phyloP scores from a whole-genome alignment of 1,140 invertebrate species.

The Cydia pomonella region DNA sequence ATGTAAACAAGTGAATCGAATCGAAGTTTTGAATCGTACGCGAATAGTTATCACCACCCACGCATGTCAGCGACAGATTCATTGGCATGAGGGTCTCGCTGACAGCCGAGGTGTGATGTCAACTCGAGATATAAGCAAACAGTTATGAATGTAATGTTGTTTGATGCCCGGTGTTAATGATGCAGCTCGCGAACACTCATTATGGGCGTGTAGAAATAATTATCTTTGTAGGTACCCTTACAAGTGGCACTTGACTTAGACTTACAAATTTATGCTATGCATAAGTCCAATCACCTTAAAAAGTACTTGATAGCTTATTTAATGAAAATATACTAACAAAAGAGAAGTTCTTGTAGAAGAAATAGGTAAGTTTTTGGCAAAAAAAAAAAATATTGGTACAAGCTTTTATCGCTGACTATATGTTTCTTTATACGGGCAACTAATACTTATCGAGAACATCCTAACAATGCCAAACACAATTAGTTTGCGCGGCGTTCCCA shows the following conservation, averaged over 20 bases:
- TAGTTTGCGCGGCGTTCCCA: too few species aligned
- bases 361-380: too few species aligned
- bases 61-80: not conserved
- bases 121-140: slow-evolving; percentile 12
- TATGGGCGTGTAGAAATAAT: not conserved
- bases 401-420: too few species aligned
- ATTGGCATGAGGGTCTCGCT: not conserved
- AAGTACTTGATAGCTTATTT: too few species aligned
- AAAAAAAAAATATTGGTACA: too few species aligned
- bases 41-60: not conserved
- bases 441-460: too few species aligned
- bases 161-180: slow-evolving; percentile 15
- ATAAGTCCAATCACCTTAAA: too few species aligned
- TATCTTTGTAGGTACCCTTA: not conserved
- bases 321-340: too few species aligned
- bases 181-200: not conserved
- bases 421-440: too few species aligned
- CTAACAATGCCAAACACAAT: too few species aligned
- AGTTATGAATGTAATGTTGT: slow-evolving; percentile 32
- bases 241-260: not conserved
- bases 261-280: too few species aligned
- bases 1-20: not conserved
- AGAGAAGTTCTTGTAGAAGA: too few species aligned
- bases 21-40: not conserved
- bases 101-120: slow-evolving; percentile 15